Percentiles rank a stretch among this genome's conserved stretches.
These are phyloP conservation scores for Epinephelus cyanopodus DNA, from an alignment of 2,113 vertebrate species.

Conservation along the genomic window DNA sequence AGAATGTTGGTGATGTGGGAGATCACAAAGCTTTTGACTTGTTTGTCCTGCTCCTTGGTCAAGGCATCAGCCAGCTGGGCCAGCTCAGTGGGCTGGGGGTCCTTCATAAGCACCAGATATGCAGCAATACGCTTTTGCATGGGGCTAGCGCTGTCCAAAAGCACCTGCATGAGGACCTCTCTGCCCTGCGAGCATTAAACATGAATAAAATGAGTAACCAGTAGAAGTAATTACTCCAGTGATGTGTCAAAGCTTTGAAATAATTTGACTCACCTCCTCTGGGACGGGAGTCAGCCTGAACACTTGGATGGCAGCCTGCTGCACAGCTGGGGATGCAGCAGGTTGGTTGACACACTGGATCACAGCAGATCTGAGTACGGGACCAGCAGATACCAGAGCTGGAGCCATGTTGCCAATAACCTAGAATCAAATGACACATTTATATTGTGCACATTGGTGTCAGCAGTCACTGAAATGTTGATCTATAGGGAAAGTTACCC, in stretches of 20 bases:
- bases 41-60: slow-evolving; percentile 82
- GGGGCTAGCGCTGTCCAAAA: slow-evolving; percentile 81
- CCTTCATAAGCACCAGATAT: slow-evolving; percentile 93
- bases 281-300: slow-evolving; percentile 88
- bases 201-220: background rate
- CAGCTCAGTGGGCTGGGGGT: slow-evolving; percentile 85
- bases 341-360: slow-evolving; percentile 87
- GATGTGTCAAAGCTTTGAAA: background rate
- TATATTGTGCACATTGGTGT: background rate
- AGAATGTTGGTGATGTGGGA: slow-evolving; percentile 93
- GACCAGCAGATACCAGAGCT: slow-evolving; percentile 84
- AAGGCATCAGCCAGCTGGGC: slow-evolving; percentile 82
- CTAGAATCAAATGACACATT: slow-evolving; percentile 72
- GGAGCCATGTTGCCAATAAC: slow-evolving; percentile 94
- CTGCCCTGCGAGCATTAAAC: slow-evolving; percentile 82
- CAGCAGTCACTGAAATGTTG: background rate
- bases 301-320: slow-evolving; percentile 93
- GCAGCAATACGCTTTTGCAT: slow-evolving; percentile 91
- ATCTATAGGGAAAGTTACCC: background rate
- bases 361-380: slow-evolving; percentile 85
- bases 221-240: background rate
- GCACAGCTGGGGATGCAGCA: slow-evolving; percentile 83
- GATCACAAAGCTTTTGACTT: slow-evolving; percentile 92
- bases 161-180: slow-evolving; percentile 84
- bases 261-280: slow-evolving; percentile 85